Evolutionary conservation across 2,797 vertebrate species (phyloP).

Genomic region (Furcifer pardalis): DNA sequence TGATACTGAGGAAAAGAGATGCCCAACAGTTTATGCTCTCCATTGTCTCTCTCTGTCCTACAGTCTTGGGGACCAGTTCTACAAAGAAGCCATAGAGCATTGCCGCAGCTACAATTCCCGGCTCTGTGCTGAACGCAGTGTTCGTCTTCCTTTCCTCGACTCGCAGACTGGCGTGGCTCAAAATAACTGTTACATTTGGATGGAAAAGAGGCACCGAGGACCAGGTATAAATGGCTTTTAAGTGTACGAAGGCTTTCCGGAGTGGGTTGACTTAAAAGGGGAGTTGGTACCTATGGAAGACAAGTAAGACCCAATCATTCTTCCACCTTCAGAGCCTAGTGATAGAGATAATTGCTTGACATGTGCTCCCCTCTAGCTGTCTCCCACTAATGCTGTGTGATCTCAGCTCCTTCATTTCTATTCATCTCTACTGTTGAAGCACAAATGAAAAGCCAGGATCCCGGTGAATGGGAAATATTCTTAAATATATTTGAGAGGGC

Average conservation of each 20-base stretch:
- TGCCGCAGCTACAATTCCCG: slow-evolving; percentile 96
- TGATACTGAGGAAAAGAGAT: background rate
- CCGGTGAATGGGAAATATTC: slow-evolving; percentile 32
- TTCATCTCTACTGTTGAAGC: slow-evolving; percentile 32
- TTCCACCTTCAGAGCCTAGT: slow-evolving; percentile 7
- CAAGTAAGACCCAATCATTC: slow-evolving; percentile 56
- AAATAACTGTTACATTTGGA: slow-evolving; percentile 99
- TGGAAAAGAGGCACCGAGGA: slow-evolving; percentile 95
- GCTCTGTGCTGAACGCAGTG: slow-evolving; percentile 92
- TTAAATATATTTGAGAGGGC: slow-evolving; percentile 26
- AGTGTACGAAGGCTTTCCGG: slow-evolving; percentile 29
- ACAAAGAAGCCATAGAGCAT: slow-evolving; percentile 97
- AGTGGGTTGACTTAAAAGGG: slow-evolving; percentile 51
- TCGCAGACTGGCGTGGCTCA: slow-evolving; percentile 96
- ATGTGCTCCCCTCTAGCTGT: background rate
- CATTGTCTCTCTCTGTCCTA: slow-evolving; percentile 44
- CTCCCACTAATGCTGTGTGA: slow-evolving; percentile 36
- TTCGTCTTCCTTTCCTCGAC: slow-evolving; percentile 95
- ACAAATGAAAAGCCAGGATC: slow-evolving; percentile 33
- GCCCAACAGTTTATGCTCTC: slow-evolving; percentile 26
- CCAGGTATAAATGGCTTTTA: slow-evolving; percentile 78
- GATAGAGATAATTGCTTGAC: slow-evolving; percentile 42
- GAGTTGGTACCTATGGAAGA: slow-evolving; percentile 56
- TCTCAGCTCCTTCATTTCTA: slow-evolving; percentile 50
- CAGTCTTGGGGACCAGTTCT: slow-evolving; percentile 97